Evolutionary conservation across 2,888 invertebrate genomes (phyloP).

Genomic region (Flabesymbios commensalis): DNA sequence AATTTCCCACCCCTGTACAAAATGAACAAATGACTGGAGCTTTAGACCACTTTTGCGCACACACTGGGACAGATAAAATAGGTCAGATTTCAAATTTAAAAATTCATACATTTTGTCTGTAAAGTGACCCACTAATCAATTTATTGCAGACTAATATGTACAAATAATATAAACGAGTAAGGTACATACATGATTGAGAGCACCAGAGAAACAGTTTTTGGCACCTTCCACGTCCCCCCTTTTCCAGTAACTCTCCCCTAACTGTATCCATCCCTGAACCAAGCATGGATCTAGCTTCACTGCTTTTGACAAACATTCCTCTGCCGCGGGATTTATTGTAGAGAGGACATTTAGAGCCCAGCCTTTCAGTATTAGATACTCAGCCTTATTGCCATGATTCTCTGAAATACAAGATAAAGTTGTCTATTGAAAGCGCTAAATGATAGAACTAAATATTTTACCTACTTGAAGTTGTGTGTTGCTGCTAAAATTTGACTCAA

Average conservation of each 20-base stretch:
- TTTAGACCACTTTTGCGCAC: no score
- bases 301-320: conserved; percentile 78
- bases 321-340: conserved; percentile 72
- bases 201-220: conserved; percentile 80
- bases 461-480: no score
- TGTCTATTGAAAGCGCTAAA: no score
- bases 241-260: conserved; percentile 89
- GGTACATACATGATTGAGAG: conserved; percentile 60
- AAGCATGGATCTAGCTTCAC: conserved; percentile 82
- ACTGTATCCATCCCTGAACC: conserved; percentile 84
- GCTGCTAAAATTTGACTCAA: conserved; percentile 3
- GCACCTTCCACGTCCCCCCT: conserved; percentile 79
- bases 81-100: no score
- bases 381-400: conserved; percentile 47
- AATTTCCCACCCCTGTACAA: no score
- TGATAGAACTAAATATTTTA: no score
- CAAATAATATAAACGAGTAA: no score
- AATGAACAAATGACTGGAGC: no score
- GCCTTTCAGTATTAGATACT: conserved; percentile 71
- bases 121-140: no score
- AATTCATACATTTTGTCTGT: no score
- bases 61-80: background rate
- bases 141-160: no score
- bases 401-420: no score
- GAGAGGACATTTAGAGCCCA: conserved; percentile 72